Evolutionary conservation across 2,113 vertebrate genomes (phyloP), one percentile per base, ranked within the genome.

Genomic region (Phrynocephalus versicolor): DNA sequence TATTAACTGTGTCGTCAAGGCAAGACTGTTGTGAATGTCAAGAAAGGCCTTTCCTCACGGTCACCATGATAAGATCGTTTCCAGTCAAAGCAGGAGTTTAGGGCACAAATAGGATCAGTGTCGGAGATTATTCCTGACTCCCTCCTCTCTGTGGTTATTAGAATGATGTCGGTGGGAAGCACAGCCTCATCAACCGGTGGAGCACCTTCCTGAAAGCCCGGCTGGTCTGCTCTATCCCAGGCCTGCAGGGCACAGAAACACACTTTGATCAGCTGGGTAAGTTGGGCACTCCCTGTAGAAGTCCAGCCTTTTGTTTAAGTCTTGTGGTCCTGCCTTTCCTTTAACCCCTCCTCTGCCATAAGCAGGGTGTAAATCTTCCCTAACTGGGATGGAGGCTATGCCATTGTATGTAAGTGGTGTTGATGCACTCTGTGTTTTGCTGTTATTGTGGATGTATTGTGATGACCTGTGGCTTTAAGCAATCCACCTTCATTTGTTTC

Each of bases 181-280:
- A 94, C 85, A 96, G 97, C 88, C 97, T 98, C 90, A 98, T 98
- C 91, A 97, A 98, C 90, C 97, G 97, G 39, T 98, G 97, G 97
- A 98, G 96, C 87, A 98, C 97, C 0, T 98, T 98, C 94, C 97
- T 98, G 25, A 98, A 98, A 92, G 97, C 97, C 6, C 91, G 97
- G 57, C 94, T 98, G 77, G 94, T 98, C 79, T 98, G 97, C 85
- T 97, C 97, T 1, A 95, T 97, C 6, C 96, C 97, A 0, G 96
- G 97, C 0, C 95, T 93, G 0, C 96, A 96, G 2, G 96, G 97
- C 62, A 95, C 97, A 0, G 96, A 98, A 94, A 97, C 97, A 0
- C 96, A 97, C 83, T 98, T 98, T 0, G 96, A 98, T 80, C 96
- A 97, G 30, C 92, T 98, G 0, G 96, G 97, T 98, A 95, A 93